Conservation (phyloP, 2,113 vertebrate genomes). For the Gorsachius goisagi region DNA sequence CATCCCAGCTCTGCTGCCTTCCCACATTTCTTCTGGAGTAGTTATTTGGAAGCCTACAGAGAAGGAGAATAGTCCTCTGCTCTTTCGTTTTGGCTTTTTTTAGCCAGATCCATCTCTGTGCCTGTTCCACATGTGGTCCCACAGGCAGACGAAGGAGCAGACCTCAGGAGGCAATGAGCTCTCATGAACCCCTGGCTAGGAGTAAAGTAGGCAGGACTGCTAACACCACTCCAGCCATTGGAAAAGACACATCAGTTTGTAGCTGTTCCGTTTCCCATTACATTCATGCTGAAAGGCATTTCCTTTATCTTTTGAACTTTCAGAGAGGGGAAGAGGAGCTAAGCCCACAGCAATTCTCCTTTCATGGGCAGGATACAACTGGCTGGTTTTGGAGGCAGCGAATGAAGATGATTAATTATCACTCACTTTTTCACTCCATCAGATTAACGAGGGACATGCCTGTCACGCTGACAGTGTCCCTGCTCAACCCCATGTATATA, state of each 20-base stretch:
- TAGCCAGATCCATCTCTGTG: background rate
- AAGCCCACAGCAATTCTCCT: slow-evolving; percentile 8
- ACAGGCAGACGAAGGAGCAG: background rate
- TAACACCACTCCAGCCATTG: background rate
- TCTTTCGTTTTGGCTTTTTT: background rate
- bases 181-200: background rate
- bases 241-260: background rate
- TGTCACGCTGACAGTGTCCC: slow-evolving; percentile 19
- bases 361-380: background rate
- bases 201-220: background rate
- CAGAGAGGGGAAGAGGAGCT: background rate
- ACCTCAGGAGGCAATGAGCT: background rate
- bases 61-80: background rate
- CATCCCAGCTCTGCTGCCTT: background rate
- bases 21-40: background rate
- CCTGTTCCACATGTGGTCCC: background rate
- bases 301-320: background rate
- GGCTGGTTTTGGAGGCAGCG: slow-evolving; percentile 46
- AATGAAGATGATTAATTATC: slow-evolving; percentile 72
- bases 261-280: background rate
- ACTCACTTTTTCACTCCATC: slow-evolving; percentile 34
- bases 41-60: background rate
- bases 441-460: slow-evolving; percentile 19
- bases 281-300: background rate
- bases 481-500: slow-evolving; percentile 19